These are phyloP conservation scores for Amniataba percoides DNA, from an alignment of 2,797 vertebrate species.

Conservation along the genomic window DNA sequence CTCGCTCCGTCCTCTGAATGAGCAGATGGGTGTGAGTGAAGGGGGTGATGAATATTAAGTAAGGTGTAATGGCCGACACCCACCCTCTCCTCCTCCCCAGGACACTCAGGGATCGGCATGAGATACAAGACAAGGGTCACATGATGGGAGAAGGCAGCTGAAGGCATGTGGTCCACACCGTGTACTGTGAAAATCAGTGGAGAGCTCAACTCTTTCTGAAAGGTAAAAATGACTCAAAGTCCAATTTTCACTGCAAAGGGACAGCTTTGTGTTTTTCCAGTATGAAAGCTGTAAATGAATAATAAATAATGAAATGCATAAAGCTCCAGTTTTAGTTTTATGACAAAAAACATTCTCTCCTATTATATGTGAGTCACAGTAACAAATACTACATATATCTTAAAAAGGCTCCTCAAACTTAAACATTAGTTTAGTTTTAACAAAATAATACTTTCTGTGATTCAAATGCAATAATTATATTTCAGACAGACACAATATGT, in stretches of 20 bases:
- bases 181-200: background rate
- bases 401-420: background rate
- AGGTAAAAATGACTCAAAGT: background rate
- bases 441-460: background rate
- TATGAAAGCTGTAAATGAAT: slow-evolving; percentile 27
- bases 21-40: slow-evolving; percentile 40
- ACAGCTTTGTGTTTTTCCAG: background rate
- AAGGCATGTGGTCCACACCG: background rate
- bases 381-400: background rate
- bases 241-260: background rate
- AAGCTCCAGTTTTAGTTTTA: background rate
- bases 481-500: background rate
- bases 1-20: slow-evolving; percentile 67
- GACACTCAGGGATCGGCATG: slow-evolving; percentile 17
- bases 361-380: background rate
- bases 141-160: background rate
- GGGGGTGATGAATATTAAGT: slow-evolving; percentile 79
- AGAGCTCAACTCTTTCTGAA: background rate
- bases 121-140: slow-evolving; percentile 19
- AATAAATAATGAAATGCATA: slow-evolving; percentile 27
- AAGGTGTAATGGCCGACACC: slow-evolving; percentile 66
- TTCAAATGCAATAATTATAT: background rate
- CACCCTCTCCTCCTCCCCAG: slow-evolving; percentile 58
- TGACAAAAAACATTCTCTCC: background rate
- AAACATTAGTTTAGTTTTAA: background rate